Evolutionary conservation across 2,888 invertebrate genomes (phyloP).

Genomic region (Prosopocoilus inquinatus): DNA sequence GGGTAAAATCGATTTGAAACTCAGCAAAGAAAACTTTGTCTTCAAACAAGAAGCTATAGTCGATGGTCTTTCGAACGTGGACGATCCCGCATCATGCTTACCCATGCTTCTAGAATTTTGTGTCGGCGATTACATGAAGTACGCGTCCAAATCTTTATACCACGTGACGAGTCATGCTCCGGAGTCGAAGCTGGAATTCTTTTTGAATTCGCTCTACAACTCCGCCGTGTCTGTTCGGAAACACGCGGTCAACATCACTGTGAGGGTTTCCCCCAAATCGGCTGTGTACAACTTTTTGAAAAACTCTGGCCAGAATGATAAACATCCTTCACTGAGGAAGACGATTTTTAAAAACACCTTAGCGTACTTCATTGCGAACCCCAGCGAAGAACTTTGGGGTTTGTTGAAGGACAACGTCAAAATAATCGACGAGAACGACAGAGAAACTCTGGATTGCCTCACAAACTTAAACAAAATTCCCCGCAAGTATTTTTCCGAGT

Average conservation of each 20-base stretch:
- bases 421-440: too few relatives aligned
- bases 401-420: too few relatives aligned
- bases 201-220: not conserved
- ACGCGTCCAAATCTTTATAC: not conserved
- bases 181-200: not conserved
- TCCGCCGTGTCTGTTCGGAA: not conserved
- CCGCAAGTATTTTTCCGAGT: too few relatives aligned
- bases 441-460: too few relatives aligned
- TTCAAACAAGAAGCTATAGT: not conserved
- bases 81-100: not conserved
- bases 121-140: not conserved
- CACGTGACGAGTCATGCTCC: not conserved
- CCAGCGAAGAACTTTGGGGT: too few relatives aligned
- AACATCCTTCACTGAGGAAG: too few relatives aligned
- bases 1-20: not conserved
- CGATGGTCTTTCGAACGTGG: not conserved
- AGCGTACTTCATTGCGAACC: too few relatives aligned
- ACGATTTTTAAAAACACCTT: too few relatives aligned
- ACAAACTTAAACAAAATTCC: too few relatives aligned
- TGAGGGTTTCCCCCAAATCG: not conserved
- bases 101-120: not conserved
- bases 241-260: not conserved
- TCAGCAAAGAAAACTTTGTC: not conserved
- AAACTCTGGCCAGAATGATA: too few relatives aligned
- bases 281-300: not conserved